These are phyloP conservation scores for Odocoileus virginianus DNA, from an alignment of 2,113 vertebrate genomes.

Conservation along the genomic window DNA sequence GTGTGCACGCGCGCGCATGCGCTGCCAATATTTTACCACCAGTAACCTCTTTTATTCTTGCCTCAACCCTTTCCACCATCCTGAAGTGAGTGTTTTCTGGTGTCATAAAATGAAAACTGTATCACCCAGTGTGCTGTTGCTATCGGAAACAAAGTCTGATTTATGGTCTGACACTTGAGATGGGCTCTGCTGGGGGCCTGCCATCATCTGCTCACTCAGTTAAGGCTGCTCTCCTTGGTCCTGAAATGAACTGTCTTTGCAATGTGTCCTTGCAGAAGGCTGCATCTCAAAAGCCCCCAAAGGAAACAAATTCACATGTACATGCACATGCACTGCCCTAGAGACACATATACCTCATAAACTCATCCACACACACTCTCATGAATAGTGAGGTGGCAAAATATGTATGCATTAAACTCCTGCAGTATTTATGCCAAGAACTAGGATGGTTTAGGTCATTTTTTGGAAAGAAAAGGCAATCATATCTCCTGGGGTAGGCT, in stretches of 20 bases:
- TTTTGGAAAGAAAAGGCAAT: not conserved
- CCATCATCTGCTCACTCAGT: not conserved
- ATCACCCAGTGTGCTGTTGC: not conserved
- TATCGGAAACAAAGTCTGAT: not conserved
- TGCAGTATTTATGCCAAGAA: not conserved
- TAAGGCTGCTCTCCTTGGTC: not conserved
- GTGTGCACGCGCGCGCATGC: not conserved
- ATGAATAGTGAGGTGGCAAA: not conserved
- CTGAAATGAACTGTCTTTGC: not conserved
- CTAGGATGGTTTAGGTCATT: not conserved
- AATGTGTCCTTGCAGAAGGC: not conserved
- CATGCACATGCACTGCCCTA: not conserved
- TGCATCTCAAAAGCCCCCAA: not conserved
- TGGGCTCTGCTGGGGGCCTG: not conserved
- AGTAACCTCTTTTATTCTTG: not conserved
- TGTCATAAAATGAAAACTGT: slow-evolving; percentile 22
- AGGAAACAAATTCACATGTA: not conserved
- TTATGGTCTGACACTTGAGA: not conserved
- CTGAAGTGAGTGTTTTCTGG: not conserved
- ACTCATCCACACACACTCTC: not conserved
- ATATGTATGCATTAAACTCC: not conserved
- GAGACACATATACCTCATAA: not conserved
- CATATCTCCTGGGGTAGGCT: not conserved
- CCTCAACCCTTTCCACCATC: not conserved
- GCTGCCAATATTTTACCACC: not conserved